A percentile compares a stretch with the other conserved stretches of the same genome.
These are phyloP conservation scores for Drosophila nr. perissopoda DNA, from an alignment of 2,888 invertebrate species.

Conservation along the genomic window DNA sequence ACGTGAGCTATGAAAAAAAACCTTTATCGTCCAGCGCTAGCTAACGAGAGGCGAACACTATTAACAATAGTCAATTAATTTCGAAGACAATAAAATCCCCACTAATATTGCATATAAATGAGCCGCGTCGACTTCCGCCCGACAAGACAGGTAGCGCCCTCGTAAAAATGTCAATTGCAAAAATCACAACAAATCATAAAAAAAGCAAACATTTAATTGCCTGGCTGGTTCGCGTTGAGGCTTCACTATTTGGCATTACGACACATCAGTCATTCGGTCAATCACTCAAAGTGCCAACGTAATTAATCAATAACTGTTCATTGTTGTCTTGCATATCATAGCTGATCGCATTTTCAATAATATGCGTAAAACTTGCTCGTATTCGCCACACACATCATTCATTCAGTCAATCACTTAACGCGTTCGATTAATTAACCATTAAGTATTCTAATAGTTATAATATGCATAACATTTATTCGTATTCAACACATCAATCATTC, in stretches of 20 bases:
- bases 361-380: neutral
- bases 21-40: conserved; percentile 27
- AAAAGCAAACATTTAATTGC: conserved; percentile 52
- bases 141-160: conserved; percentile 54
- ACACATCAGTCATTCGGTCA: conserved; percentile 43
- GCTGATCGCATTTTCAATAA: neutral
- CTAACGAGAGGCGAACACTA: conserved; percentile 42
- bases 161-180: conserved; percentile 69
- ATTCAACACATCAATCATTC: neutral
- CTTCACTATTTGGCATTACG: conserved; percentile 27
- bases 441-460: neutral
- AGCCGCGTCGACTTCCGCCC: conserved; percentile 20
- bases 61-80: conserved; percentile 68
- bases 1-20: conserved; percentile 62
- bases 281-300: conserved; percentile 24
- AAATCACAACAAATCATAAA: conserved; percentile 76
- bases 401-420: neutral
- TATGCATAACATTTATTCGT: neutral
- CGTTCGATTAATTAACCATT: neutral
- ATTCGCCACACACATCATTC: neutral
- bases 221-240: conserved; percentile 12
- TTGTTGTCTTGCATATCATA: neutral
- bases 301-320: neutral
- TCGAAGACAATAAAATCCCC: conserved; percentile 61
- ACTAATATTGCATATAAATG: conserved; percentile 64